Base-by-base conservation (phyloP, 2,113 vertebrate species). In the Apeltes quadracus region DNA sequence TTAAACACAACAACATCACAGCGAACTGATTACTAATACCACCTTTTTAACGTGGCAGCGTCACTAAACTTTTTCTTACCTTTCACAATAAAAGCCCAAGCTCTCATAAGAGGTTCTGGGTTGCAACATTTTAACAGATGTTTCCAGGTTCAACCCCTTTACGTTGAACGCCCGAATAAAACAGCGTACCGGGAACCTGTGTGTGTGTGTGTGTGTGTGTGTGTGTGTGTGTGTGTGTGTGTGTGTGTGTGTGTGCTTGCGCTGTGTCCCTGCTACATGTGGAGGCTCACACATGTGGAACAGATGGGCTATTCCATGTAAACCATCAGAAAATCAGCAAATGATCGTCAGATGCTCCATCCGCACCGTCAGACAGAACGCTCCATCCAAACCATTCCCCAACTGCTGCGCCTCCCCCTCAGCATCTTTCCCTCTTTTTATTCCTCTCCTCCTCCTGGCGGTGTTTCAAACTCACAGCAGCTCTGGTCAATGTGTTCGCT, bases 281-380 rank as follows among this genome's bases (percentile, higher is more conserved):
- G 64, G 76, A 72, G 76, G 18, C 62, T 68, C 69, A 14, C 36
- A 66, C 65, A 36, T 67, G 74, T 22, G 57, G 78, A 75, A 68
- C 78, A 75, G 78, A 84, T 81, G 78, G 73, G 55, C 69, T 44
- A 67, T 77, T 84, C 56, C 78, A 70, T 70, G 74, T 81, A 66
- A 81, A 81, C 66, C 56, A 67, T 72, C 75, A 63, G 65, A 74
- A 75, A 77, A 75, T 66, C 75, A 78, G 76, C 72, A 71, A 81
- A 78, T 50, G 70, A 74, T 68, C 61, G 68, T 81, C 71, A 85
- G 75, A 68, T 50, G 67, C 53, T 78, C 48, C 62, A 16, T 65
- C 53, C 15, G 15, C 54, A 20, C 58, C 53, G 22, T 61, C 69
- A 50, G 39, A 73, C 64, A 29, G 54, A 54, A 38, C 41, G 5